Evolutionary conservation across 2,797 vertebrate genomes (phyloP).

Genomic region (Craterocephalus amniculus): DNA sequence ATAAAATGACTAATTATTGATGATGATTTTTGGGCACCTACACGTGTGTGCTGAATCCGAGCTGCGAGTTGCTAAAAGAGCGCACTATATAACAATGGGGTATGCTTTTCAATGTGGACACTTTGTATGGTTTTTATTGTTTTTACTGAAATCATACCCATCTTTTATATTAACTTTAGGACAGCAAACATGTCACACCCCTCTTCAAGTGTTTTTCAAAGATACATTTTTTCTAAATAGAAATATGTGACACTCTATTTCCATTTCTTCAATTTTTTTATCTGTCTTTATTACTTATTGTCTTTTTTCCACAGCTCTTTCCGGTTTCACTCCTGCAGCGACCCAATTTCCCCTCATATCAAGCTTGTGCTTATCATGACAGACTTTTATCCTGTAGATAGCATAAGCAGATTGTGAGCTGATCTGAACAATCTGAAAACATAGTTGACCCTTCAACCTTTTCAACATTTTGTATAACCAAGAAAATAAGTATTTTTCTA

Average conservation of each 20-base stretch:
- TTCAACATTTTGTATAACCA: not conserved
- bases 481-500: too few relatives aligned
- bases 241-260: not conserved
- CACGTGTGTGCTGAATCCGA: too few relatives aligned
- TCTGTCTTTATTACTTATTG: too few relatives aligned
- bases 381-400: not conserved
- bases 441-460: constrained; percentile 6
- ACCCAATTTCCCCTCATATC: not conserved
- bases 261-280: not conserved
- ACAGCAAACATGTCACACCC: not conserved
- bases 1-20: too few relatives aligned
- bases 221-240: not conserved
- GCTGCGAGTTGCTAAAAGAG: too few relatives aligned
- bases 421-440: constrained; percentile 8
- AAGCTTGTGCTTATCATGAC: too few relatives aligned
- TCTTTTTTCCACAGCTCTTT: not conserved
- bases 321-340: not conserved
- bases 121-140: too few relatives aligned
- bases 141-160: too few relatives aligned
- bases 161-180: not conserved
- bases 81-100: too few relatives aligned
- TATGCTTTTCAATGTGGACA: too few relatives aligned
- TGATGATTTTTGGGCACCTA: too few relatives aligned
- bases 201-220: not conserved
- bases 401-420: not conserved